Conservation (phyloP, 2,797 vertebrate species). For the Urocyon cinereoargenteus region DNA sequence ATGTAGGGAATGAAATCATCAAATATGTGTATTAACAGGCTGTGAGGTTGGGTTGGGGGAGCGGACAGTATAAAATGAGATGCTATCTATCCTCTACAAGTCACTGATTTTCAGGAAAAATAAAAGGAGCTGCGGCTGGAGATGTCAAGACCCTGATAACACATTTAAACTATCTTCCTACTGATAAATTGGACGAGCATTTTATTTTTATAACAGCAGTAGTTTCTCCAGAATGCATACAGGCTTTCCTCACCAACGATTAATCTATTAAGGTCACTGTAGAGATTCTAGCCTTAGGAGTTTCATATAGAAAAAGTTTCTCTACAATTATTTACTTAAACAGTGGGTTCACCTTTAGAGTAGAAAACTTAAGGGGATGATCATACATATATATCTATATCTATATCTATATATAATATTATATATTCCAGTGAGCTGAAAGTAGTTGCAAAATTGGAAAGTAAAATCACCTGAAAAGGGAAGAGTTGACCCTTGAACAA, state of each 20-base stretch:
- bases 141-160: neutral
- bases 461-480: neutral
- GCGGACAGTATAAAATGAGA: neutral
- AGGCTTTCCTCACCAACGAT: neutral
- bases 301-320: neutral
- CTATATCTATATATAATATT: neutral
- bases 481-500: neutral
- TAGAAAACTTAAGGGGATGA: neutral
- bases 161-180: neutral
- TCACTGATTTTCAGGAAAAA: neutral
- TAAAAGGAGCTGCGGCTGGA: neutral
- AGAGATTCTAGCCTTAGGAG: neutral
- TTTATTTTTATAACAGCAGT: neutral
- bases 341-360: neutral
- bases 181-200: neutral
- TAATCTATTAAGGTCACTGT: neutral
- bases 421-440: neutral
- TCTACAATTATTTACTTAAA: neutral
- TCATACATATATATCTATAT: neutral
- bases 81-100: neutral
- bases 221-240: neutral
- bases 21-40: neutral
- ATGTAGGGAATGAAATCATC: neutral
- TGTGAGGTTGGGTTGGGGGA: neutral
- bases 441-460: neutral